A percentile compares a stretch with the other conserved stretches of the same genome.
These are phyloP conservation scores for Stenichneumon culpator DNA, from an alignment of 2,888 invertebrate genomes.

Conservation along the genomic window DNA sequence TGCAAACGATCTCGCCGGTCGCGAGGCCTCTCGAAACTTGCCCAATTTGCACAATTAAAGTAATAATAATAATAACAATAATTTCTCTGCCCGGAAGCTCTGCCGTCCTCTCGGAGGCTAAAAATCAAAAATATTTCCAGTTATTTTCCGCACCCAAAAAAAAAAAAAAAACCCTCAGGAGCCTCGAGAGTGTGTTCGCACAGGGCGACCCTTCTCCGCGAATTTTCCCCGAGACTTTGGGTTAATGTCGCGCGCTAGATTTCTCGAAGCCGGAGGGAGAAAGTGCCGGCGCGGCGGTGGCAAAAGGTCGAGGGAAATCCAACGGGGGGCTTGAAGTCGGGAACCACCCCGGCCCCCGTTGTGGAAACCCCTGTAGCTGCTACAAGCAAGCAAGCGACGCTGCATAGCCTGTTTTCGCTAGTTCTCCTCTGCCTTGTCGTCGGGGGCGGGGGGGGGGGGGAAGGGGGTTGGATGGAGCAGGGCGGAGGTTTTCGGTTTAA, in stretches of 20 bases:
- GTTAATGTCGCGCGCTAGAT: slow-evolving; percentile 51
- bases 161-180: slow-evolving; percentile 23
- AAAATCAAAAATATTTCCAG: slow-evolving; percentile 59
- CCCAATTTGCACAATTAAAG: slow-evolving; percentile 2
- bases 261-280: slow-evolving; percentile 32
- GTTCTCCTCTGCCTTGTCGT: slow-evolving; percentile 34
- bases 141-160: slow-evolving; percentile 23
- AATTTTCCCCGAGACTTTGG: not conserved
- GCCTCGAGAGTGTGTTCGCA: not conserved
- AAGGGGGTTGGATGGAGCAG: slow-evolving; percentile 4
- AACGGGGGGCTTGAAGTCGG: not conserved
- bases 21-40: slow-evolving; percentile 35
- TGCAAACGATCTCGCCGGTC: not conserved
- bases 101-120: slow-evolving; percentile 20
- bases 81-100: slow-evolving; percentile 38
- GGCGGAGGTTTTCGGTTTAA: slow-evolving; percentile 77
- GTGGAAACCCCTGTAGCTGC: slow-evolving; percentile 31
- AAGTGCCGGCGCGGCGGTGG: not conserved
- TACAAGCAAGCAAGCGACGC: not conserved
- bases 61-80: too few relatives aligned
- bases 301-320: not conserved
- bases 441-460: not conserved
- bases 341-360: slow-evolving; percentile 22
- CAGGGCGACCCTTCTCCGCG: not conserved
- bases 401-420: slow-evolving; percentile 34